Conservation (phyloP, 2,888 invertebrate species). For the Caenorhabditis plicata region DNA sequence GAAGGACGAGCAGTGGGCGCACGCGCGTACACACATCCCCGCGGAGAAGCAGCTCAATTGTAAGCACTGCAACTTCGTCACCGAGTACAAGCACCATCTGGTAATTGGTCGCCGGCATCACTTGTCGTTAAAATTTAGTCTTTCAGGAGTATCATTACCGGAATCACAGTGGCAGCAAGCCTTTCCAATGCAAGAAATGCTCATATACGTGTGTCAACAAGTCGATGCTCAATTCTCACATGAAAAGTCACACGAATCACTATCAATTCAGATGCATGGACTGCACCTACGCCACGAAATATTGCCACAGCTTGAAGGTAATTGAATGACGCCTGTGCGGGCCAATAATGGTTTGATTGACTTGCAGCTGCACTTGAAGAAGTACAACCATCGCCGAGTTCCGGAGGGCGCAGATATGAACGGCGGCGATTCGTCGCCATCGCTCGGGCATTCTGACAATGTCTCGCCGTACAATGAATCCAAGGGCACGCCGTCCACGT, state of each 20-base stretch:
- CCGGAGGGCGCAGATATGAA: slow-evolving; percentile 78
- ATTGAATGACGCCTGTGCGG: not conserved
- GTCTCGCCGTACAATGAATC: slow-evolving; percentile 6
- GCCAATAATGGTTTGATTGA: slow-evolving; percentile 87
- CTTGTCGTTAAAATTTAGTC: not conserved
- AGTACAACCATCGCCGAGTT: slow-evolving; percentile 81
- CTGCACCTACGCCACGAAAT: slow-evolving; percentile 94
- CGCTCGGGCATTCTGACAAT: slow-evolving; percentile 6
- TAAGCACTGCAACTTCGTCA: slow-evolving; percentile 91
- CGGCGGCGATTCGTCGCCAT: slow-evolving; percentile 72
- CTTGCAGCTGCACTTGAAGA: slow-evolving; percentile 89
- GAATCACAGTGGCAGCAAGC: slow-evolving; percentile 91
- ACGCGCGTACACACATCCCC: slow-evolving; percentile 84
- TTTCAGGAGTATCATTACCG: slow-evolving; percentile 84
- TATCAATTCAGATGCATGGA: slow-evolving; percentile 79
- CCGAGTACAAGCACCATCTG: slow-evolving; percentile 96
- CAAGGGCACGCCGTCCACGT: slow-evolving; percentile 5
- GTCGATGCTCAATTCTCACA: slow-evolving; percentile 96
- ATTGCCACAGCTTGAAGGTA: slow-evolving; percentile 88
- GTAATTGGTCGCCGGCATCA: slow-evolving; percentile 9
- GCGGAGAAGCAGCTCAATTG: slow-evolving; percentile 87
- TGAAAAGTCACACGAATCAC: slow-evolving; percentile 81
- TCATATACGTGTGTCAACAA: slow-evolving; percentile 82
- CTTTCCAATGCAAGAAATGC: slow-evolving; percentile 68
- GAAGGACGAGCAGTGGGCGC: slow-evolving; percentile 87